A percentile compares a stretch with the other conserved stretches of the same genome.
Conservation (phyloP, 2,888 invertebrate genomes). For the Dryadula phaetusa region DNA sequence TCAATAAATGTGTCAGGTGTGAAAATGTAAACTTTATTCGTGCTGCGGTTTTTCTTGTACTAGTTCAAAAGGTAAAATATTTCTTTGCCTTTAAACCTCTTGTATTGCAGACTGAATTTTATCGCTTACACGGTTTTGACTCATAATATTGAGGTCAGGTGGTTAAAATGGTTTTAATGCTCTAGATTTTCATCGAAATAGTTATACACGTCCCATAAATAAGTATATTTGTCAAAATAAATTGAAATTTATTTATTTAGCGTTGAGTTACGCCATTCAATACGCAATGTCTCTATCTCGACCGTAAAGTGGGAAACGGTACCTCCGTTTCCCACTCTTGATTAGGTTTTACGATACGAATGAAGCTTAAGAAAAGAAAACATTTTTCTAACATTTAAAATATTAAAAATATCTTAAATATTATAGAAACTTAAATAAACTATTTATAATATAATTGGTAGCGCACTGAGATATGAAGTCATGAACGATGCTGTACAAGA, state of each 20-base stretch:
- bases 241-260: background rate
- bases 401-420: too few relatives aligned
- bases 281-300: too few relatives aligned
- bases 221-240: background rate
- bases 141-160: slow-evolving; percentile 22
- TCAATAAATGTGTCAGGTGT: background rate
- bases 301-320: too few relatives aligned
- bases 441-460: too few relatives aligned
- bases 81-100: slow-evolving; percentile 16
- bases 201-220: background rate
- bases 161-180: slow-evolving; percentile 16
- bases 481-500: too few relatives aligned
- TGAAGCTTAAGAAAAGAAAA: too few relatives aligned
- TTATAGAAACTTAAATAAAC: too few relatives aligned
- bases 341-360: too few relatives aligned
- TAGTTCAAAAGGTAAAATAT: slow-evolving; percentile 7
- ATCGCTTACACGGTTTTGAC: slow-evolving; percentile 22
- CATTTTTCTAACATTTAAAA: too few relatives aligned
- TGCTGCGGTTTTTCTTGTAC: background rate
- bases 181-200: slow-evolving; percentile 20
- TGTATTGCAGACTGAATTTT: slow-evolving; percentile 24
- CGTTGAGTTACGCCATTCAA: too few relatives aligned
- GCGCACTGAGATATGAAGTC: too few relatives aligned
- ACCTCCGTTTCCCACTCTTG: too few relatives aligned
- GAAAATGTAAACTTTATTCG: background rate